These are phyloP conservation scores for Anodontia alba DNA, from an alignment of 2,888 invertebrate genomes.

Conservation along the genomic window DNA sequence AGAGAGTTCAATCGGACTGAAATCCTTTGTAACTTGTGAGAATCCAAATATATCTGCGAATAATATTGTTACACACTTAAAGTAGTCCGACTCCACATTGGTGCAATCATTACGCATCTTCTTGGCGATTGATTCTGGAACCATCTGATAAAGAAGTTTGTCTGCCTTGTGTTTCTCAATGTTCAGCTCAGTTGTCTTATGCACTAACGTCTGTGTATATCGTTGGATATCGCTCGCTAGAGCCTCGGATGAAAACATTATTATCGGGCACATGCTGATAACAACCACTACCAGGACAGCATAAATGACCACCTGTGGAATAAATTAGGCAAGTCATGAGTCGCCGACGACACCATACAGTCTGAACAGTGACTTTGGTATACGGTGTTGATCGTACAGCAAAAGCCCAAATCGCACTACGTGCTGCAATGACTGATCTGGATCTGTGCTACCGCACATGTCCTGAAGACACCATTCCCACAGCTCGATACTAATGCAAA, in stretches of 20 bases:
- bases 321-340: no score
- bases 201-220: conserved; percentile 72
- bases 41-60: conserved; percentile 72
- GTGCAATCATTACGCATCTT: conserved; percentile 59
- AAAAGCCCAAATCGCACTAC: no score
- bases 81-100: conserved; percentile 67
- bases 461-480: no score
- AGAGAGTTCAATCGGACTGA: conserved; percentile 65
- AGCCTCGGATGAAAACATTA: conserved; percentile 63
- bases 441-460: no score
- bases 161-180: conserved; percentile 63
- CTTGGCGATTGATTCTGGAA: conserved; percentile 68
- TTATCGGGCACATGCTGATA: conserved; percentile 63
- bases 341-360: no score
- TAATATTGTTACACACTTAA: conserved; percentile 67
- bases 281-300: conserved; percentile 85
- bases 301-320: conserved; percentile 87
- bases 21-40: conserved; percentile 46
- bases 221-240: conserved; percentile 71
- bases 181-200: conserved; percentile 71
- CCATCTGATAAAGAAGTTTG: conserved; percentile 59
- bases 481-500: no score
- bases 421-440: no score
- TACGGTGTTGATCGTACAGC: no score
- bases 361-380: no score